These are phyloP conservation scores for Chrysemys picta DNA, from an alignment of 2,113 vertebrate species.

Conservation along the genomic window DNA sequence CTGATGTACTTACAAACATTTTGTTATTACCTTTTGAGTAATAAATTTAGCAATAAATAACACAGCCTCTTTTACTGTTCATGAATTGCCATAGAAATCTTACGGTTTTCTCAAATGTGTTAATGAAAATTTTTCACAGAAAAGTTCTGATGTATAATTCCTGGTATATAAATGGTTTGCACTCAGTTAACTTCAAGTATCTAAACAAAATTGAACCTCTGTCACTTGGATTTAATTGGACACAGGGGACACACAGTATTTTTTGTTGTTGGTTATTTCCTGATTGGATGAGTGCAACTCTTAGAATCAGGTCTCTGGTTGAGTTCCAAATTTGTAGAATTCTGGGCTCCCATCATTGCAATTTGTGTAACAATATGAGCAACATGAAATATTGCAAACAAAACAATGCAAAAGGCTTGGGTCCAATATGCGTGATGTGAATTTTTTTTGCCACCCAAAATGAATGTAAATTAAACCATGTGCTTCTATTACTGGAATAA, in stretches of 20 bases:
- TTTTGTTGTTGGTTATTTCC: background rate
- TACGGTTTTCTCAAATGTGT: background rate
- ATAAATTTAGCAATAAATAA: background rate
- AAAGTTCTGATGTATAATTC: background rate
- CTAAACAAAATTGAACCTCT: background rate
- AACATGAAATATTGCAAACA: background rate
- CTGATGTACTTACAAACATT: too few relatives aligned
- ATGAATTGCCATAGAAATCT: background rate
- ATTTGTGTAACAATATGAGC: background rate
- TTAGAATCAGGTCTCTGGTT: background rate
- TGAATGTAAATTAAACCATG: background rate
- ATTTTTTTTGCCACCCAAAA: background rate
- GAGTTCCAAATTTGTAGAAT: background rate
- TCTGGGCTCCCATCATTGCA: background rate
- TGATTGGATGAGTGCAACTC: background rate
- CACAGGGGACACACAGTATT: background rate
- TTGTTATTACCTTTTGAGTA: background rate
- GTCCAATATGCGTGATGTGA: background rate
- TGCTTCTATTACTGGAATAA: background rate
- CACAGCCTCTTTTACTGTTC: background rate
- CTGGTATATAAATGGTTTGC: background rate
- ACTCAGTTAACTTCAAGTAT: background rate
- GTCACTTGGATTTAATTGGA: background rate
- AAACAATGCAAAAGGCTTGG: too few relatives aligned
- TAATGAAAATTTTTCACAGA: background rate